Base-by-base conservation (phyloP, 1,140 invertebrate species). In the Aphis gossypii region DNA sequence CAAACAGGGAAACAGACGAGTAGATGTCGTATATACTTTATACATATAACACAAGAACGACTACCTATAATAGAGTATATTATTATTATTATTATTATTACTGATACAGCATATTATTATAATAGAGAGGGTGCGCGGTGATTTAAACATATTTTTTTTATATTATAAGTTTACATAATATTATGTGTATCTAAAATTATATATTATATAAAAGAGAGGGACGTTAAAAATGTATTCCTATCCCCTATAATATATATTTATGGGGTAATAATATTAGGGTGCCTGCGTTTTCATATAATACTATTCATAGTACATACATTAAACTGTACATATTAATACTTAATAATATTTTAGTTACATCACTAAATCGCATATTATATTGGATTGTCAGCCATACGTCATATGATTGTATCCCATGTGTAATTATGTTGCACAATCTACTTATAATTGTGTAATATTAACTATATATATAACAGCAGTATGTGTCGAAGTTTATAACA, bases 141-240 rank as follows among this genome's bases (percentile, higher is more conserved):
- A 60, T 68, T 90, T 68, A n/a, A 90, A 90, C 89, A 90, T n/a
- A 25, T 68, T 44, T 90, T 60, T 60, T 88, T 88, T 51, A 20
- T 88, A 21, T 38, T 9, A 46, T 46, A 11, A 35, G 0, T 25
- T 44, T 14, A 56, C 21, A 41, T 90, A n/a, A 44, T 35, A n/a
- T 48, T 48, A n/a, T 87, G 14, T 87, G 30, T 88, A 35, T 48
- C 9, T 9, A 48, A 11, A 9, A 30, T 18, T 18, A 30, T 87
- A 41, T 87, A 48, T 87, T 21, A 21, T 88, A 51, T 84, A 84
- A 44, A 88, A 51, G n/a, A 35, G 48, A 86, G 87, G 87, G 87
- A 88, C 20, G n/a, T 25, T 54, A 54, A 51, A 48, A 88, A 88
- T 48, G 56, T 41, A 56, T 41, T 90, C 11, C 35, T 38, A 60